These are phyloP conservation scores for Dasysyrphus tricinctus DNA, from an alignment of 2,888 invertebrate species.

Conservation along the genomic window DNA sequence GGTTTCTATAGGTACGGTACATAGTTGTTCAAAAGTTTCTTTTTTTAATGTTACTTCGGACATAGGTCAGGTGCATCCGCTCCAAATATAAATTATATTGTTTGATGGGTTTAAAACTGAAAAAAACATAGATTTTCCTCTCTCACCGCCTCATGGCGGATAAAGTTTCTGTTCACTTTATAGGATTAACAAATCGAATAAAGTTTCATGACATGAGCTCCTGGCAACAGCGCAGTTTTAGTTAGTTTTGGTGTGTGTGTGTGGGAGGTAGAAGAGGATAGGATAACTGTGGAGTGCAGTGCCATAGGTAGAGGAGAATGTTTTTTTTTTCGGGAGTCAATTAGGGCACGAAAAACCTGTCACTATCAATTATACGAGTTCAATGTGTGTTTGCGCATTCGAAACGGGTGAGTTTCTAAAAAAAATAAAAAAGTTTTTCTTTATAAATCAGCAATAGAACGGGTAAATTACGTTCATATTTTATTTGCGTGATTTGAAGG, in stretches of 20 bases:
- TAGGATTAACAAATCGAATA: slow-evolving; percentile 23
- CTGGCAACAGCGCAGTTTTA: slow-evolving; percentile 19
- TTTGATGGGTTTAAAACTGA: slow-evolving; percentile 28
- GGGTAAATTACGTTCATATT: not conserved
- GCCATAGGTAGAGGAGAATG: slow-evolving; percentile 5
- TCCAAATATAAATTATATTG: slow-evolving; percentile 43
- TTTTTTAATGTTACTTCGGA: slow-evolving; percentile 36
- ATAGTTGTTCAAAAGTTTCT: slow-evolving; percentile 42
- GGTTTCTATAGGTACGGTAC: not conserved
- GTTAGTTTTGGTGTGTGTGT: not conserved
- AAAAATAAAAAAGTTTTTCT: not conserved
- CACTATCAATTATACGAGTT: slow-evolving; percentile 63
- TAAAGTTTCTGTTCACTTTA: slow-evolving; percentile 22
- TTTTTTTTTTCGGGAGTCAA: slow-evolving; percentile 46
- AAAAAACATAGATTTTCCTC: not conserved
- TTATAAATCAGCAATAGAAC: slow-evolving; percentile 5
- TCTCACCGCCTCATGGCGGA: not conserved
- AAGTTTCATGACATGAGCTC: slow-evolving; percentile 48
- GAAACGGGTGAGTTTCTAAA: not conserved
- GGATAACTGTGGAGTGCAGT: not conserved
- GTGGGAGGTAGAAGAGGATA: not conserved
- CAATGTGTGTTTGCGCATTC: slow-evolving; percentile 18
- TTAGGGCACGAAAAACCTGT: slow-evolving; percentile 58
- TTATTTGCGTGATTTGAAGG: not conserved
- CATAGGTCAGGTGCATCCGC: slow-evolving; percentile 50